Evolutionary conservation across 2,797 vertebrate genomes (phyloP), one percentile per base, ranked within the genome.

Genomic region (Coilia nasus): DNA sequence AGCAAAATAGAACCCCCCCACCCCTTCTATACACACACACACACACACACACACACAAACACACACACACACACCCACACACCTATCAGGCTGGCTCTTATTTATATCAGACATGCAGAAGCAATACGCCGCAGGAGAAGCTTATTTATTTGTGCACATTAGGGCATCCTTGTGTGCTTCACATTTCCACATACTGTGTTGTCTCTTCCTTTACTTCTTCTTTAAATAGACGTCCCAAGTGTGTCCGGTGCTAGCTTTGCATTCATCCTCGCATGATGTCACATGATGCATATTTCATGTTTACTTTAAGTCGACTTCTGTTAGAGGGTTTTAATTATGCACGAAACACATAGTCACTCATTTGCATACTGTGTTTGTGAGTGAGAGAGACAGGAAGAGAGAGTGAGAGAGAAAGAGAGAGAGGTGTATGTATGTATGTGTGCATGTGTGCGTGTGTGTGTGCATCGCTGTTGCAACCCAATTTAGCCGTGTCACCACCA

Each of bases 21-120:
- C 50, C 50, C 50, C 50, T 54, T 14, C 50, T 1, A 54, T 54
- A 54, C 50, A 54, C 50, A 54, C 50, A 54, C 50, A 54, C 50
- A 54, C 50, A 54, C 50, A 54, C 50, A 54, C 50, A 54, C 50
- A 54, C 50, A 54, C 50, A 54, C 50, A 54, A 2, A 54, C 50
- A 54, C 50, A 54, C 50, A 54, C 50, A 3, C 2, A 54, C 7
- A 87, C 82, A 87, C 86, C 86, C 81, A 81, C 81, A 82, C 83
- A 82, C 71, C 86, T 82, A 84, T 88, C 86, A 85, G 86, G 60
- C 81, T 31, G 56, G 35, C 83, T 50, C 83, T 90, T 86, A 86
- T 89, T 89, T 89, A 89, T 44, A 85, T 85, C 83, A 83, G 86
- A 86, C 84, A 87, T 88, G 83, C 88, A 90, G 88, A 89, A 86